Conservation (phyloP, 2,113 vertebrate genomes). For the Nipponia nippon region DNA sequence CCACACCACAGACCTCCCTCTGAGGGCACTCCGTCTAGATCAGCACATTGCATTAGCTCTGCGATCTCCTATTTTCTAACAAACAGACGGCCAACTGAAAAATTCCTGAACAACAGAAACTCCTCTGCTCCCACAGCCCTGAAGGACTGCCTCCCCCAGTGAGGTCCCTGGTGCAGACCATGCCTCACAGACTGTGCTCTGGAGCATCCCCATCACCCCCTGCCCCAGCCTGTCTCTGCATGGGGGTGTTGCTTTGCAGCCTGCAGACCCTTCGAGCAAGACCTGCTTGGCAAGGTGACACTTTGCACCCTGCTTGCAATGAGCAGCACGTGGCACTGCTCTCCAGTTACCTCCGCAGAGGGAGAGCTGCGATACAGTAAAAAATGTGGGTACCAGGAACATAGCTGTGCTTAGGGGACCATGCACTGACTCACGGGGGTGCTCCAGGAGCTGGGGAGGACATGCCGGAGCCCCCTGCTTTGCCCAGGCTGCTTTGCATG, state of each 20-base stretch:
- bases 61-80: not conserved
- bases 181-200: too few species aligned
- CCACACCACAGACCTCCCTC: not conserved
- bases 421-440: accelerated
- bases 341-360: not conserved
- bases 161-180: accelerated
- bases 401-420: accelerated
- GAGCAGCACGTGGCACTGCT: not conserved
- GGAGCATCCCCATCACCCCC: not conserved
- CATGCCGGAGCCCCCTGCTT: accelerated
- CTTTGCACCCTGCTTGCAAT: not conserved
- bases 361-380: accelerated
- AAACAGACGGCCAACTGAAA: not conserved
- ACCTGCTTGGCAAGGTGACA: not conserved
- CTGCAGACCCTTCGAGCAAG: not conserved
- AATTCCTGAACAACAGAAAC: too few species aligned
- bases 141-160: not conserved
- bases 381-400: accelerated
- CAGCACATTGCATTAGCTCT: accelerated
- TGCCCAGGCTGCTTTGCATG: not conserved
- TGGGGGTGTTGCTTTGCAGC: not conserved
- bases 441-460: not conserved
- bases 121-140: not conserved
- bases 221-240: accelerated
- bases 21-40: too few species aligned